These are phyloP conservation scores for Numida meleagris DNA, from an alignment of 2,113 vertebrate genomes.

Conservation along the genomic window DNA sequence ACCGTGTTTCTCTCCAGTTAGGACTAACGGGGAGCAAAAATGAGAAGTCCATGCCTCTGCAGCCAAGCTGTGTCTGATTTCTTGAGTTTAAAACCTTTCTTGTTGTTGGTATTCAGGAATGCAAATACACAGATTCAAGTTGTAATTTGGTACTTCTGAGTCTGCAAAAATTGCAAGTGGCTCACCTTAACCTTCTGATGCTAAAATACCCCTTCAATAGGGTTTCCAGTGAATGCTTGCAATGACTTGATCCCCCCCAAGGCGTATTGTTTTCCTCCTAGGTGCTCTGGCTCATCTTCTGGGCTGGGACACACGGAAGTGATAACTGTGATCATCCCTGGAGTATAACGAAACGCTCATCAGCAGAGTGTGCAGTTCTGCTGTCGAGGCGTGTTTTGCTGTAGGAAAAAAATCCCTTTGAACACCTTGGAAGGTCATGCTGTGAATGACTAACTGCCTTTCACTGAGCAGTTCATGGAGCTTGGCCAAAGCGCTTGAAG, in stretches of 20 bases:
- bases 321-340: background rate
- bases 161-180: background rate
- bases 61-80: background rate
- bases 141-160: background rate
- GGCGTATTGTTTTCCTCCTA: constrained; percentile 5
- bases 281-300: constrained; percentile 14
- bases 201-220: background rate
- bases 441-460: constrained; percentile 20
- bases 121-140: background rate
- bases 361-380: constrained; percentile 17
- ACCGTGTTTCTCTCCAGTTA: background rate
- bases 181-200: background rate
- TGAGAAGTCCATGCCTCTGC: background rate
- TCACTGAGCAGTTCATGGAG: constrained; percentile 34
- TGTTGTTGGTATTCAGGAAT: background rate
- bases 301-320: background rate
- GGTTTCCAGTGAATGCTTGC: background rate
- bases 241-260: background rate
- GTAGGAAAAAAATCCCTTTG: background rate
- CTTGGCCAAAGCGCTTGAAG: constrained; percentile 29
- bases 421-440: constrained; percentile 40
- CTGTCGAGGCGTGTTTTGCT: constrained; percentile 31
- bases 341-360: background rate
- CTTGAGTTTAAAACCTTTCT: background rate
- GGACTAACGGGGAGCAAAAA: background rate